These are phyloP conservation scores for Cryptocephalus primarius DNA, from an alignment of 2,888 invertebrate species.

Conservation along the genomic window DNA sequence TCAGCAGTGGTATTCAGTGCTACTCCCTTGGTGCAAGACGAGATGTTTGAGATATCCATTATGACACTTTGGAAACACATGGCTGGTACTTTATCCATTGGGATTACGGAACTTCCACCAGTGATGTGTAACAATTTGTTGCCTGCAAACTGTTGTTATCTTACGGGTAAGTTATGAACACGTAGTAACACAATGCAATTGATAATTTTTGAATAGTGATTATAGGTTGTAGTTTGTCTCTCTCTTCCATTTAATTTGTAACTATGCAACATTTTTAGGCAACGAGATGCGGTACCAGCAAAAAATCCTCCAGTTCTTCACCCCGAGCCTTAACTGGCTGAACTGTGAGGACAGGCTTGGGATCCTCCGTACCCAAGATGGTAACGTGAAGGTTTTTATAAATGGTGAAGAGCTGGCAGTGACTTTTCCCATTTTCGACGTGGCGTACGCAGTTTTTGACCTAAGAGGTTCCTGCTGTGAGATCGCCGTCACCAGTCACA, in stretches of 20 bases:
- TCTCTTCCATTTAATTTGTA: too few species aligned
- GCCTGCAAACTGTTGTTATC: constrained; percentile 59
- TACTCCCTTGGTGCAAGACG: constrained; percentile 58
- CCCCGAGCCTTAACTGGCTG: constrained; percentile 69
- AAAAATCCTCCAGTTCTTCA: constrained; percentile 53
- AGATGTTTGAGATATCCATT: constrained; percentile 69
- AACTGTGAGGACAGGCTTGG: constrained; percentile 70
- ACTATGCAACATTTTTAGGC: constrained; percentile 37
- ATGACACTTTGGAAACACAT: constrained; percentile 50
- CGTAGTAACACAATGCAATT: too few species aligned
- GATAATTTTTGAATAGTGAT: too few species aligned
- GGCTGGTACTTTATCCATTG: constrained; percentile 64
- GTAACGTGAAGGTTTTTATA: constrained; percentile 60
- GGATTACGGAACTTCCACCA: constrained; percentile 55
- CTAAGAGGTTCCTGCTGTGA: constrained; percentile 68
- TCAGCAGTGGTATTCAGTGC: constrained; percentile 58
- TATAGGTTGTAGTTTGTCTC: background rate
- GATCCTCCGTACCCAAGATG: constrained; percentile 59
- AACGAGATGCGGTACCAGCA: constrained; percentile 62
- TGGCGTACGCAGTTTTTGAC: constrained; percentile 75
- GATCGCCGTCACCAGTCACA: constrained; percentile 60
- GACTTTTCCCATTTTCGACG: constrained; percentile 33
- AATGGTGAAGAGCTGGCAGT: constrained; percentile 65
- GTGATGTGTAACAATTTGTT: constrained; percentile 51
- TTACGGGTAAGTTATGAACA: constrained; percentile 41